These are phyloP conservation scores for Acronicta alni DNA, from an alignment of 2,888 invertebrate genomes.

Conservation along the genomic window DNA sequence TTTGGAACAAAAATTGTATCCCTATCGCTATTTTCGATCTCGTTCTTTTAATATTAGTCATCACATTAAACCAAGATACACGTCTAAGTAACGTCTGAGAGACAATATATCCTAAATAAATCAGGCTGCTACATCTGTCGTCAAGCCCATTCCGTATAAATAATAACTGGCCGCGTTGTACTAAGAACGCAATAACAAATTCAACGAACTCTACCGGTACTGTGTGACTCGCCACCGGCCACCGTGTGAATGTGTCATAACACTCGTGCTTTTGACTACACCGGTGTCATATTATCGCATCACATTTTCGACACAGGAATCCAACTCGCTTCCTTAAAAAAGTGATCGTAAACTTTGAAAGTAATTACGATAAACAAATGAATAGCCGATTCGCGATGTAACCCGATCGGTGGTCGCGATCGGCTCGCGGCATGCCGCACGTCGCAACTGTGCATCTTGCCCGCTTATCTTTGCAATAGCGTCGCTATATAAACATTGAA, in stretches of 20 bases:
- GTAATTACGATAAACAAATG: slow-evolving; percentile 62
- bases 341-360: slow-evolving; percentile 63
- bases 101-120: slow-evolving; percentile 78
- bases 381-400: slow-evolving; percentile 63
- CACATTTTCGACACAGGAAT: slow-evolving; percentile 77
- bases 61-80: slow-evolving; percentile 61
- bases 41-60: slow-evolving; percentile 63
- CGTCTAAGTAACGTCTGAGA: slow-evolving; percentile 65
- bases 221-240: slow-evolving; percentile 83
- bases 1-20: slow-evolving; percentile 25
- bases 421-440: slow-evolving; percentile 54
- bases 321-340: slow-evolving; percentile 73
- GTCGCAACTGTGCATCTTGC: slow-evolving; percentile 49
- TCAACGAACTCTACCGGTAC: slow-evolving; percentile 89
- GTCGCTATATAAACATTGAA: slow-evolving; percentile 78
- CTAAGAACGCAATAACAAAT: slow-evolving; percentile 89
- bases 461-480: slow-evolving; percentile 74
- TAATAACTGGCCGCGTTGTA: slow-evolving; percentile 84
- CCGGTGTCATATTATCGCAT: slow-evolving; percentile 83
- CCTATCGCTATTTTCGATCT: slow-evolving; percentile 56
- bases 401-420: slow-evolving; percentile 68
- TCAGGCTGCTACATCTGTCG: slow-evolving; percentile 80
- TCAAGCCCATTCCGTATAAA: slow-evolving; percentile 77
- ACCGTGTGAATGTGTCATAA: slow-evolving; percentile 87
- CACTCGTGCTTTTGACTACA: slow-evolving; percentile 78